Percentiles rank a stretch among this genome's conserved stretches.
phyloP scores from a whole-genome alignment of 1,140 invertebrate species.

The Cotesia typhae region DNA sequence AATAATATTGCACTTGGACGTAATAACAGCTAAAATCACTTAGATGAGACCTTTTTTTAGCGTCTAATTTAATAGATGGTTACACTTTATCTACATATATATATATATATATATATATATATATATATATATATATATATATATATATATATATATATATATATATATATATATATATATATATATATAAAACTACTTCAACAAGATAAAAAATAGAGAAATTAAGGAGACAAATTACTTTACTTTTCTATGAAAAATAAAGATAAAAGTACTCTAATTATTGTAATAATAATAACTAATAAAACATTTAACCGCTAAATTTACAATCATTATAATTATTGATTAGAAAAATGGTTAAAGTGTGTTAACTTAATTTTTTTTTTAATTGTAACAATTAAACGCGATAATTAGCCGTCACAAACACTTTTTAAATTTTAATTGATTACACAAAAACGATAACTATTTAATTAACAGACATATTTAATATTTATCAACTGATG shows the following conservation, averaged over 20 bases:
- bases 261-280: too few species aligned
- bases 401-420: too few species aligned
- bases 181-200: conserved; percentile 38
- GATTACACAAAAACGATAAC: too few species aligned
- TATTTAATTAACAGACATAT: too few species aligned
- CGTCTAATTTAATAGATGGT: conserved; percentile 27
- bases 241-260: neutral
- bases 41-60: conserved; percentile 26
- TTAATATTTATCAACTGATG: neutral
- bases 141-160: conserved; percentile 31
- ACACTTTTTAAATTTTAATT: too few species aligned
- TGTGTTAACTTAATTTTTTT: neutral
- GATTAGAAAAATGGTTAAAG: conserved; percentile 38
- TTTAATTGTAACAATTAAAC: too few species aligned
- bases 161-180: conserved; percentile 22
- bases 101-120: conserved; percentile 32
- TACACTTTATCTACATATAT: conserved; percentile 28
- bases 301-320: neutral
- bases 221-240: neutral
- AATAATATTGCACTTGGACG: conserved; percentile 51
- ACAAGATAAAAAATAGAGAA: conserved; percentile 22
- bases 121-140: conserved; percentile 30
- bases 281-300: neutral
- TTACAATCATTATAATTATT: conserved; percentile 17
- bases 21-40: conserved; percentile 33